These are phyloP conservation scores for Hyaena hyaena DNA, from an alignment of 2,113 vertebrate genomes.

Conservation along the genomic window DNA sequence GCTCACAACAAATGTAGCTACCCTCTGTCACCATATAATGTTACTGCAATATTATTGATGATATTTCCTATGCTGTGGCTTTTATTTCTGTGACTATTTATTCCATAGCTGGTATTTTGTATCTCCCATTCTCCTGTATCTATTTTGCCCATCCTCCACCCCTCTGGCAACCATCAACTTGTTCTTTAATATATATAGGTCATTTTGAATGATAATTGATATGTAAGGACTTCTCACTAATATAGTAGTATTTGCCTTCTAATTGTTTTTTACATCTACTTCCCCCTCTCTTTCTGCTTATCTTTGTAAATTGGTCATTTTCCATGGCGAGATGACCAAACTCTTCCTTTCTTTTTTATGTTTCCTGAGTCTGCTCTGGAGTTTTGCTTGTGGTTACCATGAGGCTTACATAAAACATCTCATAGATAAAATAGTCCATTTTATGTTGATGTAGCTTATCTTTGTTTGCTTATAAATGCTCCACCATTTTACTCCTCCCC, in stretches of 20 bases:
- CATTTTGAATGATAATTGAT: not conserved
- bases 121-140: too few species aligned
- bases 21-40: too few species aligned
- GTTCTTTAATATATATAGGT: too few species aligned
- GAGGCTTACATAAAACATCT: not conserved
- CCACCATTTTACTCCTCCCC: not conserved
- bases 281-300: not conserved
- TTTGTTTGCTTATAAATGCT: not conserved
- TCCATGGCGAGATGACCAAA: not conserved
- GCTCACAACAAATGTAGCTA: too few species aligned
- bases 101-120: too few species aligned
- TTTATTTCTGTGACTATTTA: too few species aligned
- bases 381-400: not conserved
- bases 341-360: not conserved
- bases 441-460: not conserved
- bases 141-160: too few species aligned
- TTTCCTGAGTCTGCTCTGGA: not conserved
- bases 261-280: not conserved
- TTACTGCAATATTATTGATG: too few species aligned
- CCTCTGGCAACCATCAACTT: too few species aligned
- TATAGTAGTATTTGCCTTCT: not conserved
- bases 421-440: not conserved
- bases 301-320: not conserved
- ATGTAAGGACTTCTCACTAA: not conserved
- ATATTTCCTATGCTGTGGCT: too few species aligned